Evolutionary conservation across 53 echinoderm and acorn worm genomes (phyloP), one percentile per base, ranked within the genome.

Genomic region (Patiria pectinifera): DNA sequence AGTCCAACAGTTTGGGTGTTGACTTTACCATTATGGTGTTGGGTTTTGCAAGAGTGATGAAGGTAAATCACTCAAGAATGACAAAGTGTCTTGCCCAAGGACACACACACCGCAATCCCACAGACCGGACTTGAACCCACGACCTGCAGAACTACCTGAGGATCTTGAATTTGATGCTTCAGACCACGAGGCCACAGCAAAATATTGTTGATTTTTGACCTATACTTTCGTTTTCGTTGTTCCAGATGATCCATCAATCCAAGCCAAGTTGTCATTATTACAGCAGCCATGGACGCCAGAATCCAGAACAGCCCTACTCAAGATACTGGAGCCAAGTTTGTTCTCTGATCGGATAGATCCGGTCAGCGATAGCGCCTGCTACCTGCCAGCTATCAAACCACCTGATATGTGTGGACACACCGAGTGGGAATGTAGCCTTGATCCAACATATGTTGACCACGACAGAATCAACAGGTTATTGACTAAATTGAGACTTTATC

Each of bases 401-500:
- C 96, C 96, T 26, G 71, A 76, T 48, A 90, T 96, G 76, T 96
- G 96, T 91, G 82, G 92, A 2, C 63, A 93, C 26, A 62, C 82
- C 16, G 80, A 71, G 48, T 96, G 96, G 96, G 93, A 93, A 0
- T 96, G 96, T 70, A 91, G 82, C 22, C 89, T 93, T 70, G 93
- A 95, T 78, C 95, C 95, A 63, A 95, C 96, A 13, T 96, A 87
- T 78, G 92, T 93, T 24, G 66, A 89, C 3, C 95, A 96, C 47
- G 86, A 93, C 62, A 96, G 95, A 75, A 16, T 79, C 8, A 95
- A 95, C 70, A 95, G 96, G 96, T 96, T 63, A 80, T 11, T 8
- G 11, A 48, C 19, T 53, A 18, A 4, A 21, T 45, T 22, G 48
- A 86, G 60, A 74, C 19, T 71, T 60, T 4, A 86, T 35, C 16